Evolutionary conservation across 2,888 invertebrate genomes (phyloP).

Genomic region (Drosophila multiciliata): DNA sequence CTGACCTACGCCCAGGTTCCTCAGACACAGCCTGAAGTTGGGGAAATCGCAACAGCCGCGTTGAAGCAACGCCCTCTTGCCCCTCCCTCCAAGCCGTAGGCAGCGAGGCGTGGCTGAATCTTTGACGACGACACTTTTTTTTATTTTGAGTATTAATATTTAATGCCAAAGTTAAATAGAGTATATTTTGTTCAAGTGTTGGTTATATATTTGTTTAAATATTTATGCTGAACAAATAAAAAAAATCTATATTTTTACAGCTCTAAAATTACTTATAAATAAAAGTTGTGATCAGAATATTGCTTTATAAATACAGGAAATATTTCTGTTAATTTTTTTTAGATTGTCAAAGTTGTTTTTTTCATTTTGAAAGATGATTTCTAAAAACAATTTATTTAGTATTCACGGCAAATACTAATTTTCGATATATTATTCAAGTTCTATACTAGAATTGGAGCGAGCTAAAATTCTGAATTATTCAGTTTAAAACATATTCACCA

Average conservation of each 20-base stretch:
- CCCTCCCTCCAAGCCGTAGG: slow-evolving; percentile 6
- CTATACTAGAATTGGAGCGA: too few relatives aligned
- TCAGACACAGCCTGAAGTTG: background rate
- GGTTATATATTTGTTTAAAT: background rate
- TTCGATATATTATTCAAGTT: too few relatives aligned
- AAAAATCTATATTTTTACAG: background rate
- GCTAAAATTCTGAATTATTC: too few relatives aligned
- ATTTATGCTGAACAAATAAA: background rate
- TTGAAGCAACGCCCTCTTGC: slow-evolving; percentile 66
- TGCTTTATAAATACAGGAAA: background rate
- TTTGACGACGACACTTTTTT: slow-evolving; percentile 58
- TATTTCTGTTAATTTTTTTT: background rate
- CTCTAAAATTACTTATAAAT: background rate
- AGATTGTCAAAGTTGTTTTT: background rate
- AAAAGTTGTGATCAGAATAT: background rate
- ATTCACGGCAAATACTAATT: too few relatives aligned
- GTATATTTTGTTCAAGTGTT: background rate
- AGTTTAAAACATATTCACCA: too few relatives aligned
- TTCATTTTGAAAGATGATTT: background rate
- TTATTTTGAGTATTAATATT: background rate
- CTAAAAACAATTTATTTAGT: too few relatives aligned
- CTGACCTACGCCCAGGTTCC: slow-evolving; percentile 42
- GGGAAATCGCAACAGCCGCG: slow-evolving; percentile 75
- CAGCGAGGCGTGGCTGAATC: slow-evolving; percentile 65
- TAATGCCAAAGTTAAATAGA: background rate